Percentiles rank a stretch among this genome's conserved stretches.
Evolutionary conservation across 2,888 invertebrate species (phyloP).

Genomic region (Chrysotoxum bicinctum): DNA sequence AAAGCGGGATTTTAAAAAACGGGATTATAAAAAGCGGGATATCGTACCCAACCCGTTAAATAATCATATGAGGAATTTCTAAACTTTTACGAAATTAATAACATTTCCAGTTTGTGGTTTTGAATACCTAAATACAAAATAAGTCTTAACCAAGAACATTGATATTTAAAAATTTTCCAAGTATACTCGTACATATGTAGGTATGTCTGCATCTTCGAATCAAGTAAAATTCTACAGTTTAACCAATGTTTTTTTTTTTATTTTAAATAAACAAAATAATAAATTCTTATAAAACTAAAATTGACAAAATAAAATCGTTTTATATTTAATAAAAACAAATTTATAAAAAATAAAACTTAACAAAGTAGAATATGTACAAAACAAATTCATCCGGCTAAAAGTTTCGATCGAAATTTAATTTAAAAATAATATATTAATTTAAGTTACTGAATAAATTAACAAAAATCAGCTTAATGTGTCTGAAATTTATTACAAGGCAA

Average conservation of each 20-base stretch:
- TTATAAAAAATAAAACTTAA: not conserved
- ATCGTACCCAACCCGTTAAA: no score
- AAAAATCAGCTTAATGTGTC: not conserved
- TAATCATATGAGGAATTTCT: no score
- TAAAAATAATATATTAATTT: not conserved
- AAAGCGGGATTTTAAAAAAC: no score
- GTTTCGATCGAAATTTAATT: not conserved
- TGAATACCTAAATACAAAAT: no score
- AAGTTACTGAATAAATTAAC: not conserved
- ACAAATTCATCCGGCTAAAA: not conserved
- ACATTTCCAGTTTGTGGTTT: no score
- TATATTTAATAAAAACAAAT: not conserved
- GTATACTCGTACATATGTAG: no score
- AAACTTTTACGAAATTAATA: no score
- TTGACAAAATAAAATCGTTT: constrained; percentile 1
- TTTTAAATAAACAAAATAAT: not conserved
- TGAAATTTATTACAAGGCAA: no score
- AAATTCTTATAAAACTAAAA: constrained; percentile 3
- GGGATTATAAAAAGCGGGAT: no score
- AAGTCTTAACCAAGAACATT: no score
- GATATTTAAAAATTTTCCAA: no score
- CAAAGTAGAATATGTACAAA: not conserved
- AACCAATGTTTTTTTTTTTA: not conserved
- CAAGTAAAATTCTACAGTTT: not conserved
- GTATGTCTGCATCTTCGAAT: no score